A percentile compares a stretch with the other conserved stretches of the same genome.
Conservation (phyloP, 2,797 vertebrate species). For the Onychomys leucogaster region DNA sequence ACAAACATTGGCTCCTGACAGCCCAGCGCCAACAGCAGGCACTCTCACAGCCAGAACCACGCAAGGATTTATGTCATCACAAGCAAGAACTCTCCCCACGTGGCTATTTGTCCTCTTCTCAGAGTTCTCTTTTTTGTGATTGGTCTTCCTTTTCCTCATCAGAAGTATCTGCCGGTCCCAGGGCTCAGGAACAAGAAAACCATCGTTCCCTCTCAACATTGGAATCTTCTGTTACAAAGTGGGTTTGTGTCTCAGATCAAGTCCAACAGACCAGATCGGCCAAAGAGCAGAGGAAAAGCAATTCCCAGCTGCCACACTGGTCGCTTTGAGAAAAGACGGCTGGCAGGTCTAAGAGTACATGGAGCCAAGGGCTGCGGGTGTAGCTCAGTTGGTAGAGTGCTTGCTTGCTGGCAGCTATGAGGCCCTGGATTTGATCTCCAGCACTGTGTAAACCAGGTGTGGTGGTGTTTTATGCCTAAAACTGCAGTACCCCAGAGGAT, state of each 20-base stretch:
- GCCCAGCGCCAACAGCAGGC: constrained; percentile 65
- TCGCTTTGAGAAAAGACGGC: constrained; percentile 60
- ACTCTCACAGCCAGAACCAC: constrained; percentile 31
- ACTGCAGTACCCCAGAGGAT: not conserved
- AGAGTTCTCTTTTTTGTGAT: not conserved
- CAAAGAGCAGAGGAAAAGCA: constrained; percentile 71
- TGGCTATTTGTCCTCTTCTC: not conserved
- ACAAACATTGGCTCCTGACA: constrained; percentile 44
- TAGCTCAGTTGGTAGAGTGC: not conserved
- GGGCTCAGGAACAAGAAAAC: not conserved
- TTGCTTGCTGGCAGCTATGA: not conserved
- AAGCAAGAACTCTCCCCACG: not conserved
- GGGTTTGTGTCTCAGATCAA: constrained; percentile 66
- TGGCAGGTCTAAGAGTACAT: not conserved
- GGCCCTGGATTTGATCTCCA: not conserved
- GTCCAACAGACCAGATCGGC: constrained; percentile 67
- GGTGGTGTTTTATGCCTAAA: not conserved
- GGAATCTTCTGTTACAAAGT: constrained; percentile 44
- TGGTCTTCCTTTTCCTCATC: not conserved
- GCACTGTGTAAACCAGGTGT: not conserved
- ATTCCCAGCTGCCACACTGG: not conserved
- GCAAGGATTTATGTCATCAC: not conserved
- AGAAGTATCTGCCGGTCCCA: not conserved
- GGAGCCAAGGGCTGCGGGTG: not conserved
- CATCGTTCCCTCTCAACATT: not conserved